phyloP scores from a whole-genome alignment of 2,797 vertebrate genomes.

The Acomys russatus region DNA sequence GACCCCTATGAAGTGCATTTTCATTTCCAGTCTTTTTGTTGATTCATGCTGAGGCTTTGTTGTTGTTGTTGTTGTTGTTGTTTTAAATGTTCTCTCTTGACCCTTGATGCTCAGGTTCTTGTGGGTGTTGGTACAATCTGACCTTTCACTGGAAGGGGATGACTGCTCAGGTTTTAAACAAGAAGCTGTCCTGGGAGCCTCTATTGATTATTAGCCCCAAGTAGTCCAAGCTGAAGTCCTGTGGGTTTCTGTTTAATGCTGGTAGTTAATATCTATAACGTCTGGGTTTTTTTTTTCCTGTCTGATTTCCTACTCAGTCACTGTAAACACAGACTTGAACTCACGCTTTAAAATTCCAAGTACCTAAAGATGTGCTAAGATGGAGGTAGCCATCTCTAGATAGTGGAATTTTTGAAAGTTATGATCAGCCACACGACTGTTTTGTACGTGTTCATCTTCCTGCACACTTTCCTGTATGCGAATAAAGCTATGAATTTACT shows the following conservation, averaged over 20 bases:
- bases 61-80: background rate
- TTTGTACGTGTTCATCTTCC: slow-evolving; percentile 84
- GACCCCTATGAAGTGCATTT: slow-evolving; percentile 37
- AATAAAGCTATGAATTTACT: slow-evolving; percentile 86
- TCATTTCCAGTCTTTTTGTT: slow-evolving; percentile 42
- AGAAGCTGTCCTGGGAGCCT: slow-evolving; percentile 46
- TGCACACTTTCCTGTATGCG: slow-evolving; percentile 90
- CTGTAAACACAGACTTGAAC: slow-evolving; percentile 86
- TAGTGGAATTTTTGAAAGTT: slow-evolving; percentile 78
- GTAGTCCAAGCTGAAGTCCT: slow-evolving; percentile 69
- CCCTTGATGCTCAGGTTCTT: slow-evolving; percentile 76
- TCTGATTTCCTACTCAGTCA: slow-evolving; percentile 77
- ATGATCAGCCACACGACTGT: slow-evolving; percentile 81
- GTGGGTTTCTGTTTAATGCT: slow-evolving; percentile 71
- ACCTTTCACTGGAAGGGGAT: slow-evolving; percentile 59
- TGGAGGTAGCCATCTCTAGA: slow-evolving; percentile 80
- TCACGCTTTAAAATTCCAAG: slow-evolving; percentile 80
- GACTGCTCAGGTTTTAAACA: slow-evolving; percentile 59
- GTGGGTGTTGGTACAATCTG: slow-evolving; percentile 69
- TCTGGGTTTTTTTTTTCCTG: slow-evolving; percentile 55
- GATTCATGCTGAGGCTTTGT: slow-evolving; percentile 47
- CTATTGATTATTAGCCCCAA: slow-evolving; percentile 51
- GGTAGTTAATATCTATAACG: slow-evolving; percentile 59
- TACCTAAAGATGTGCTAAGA: slow-evolving; percentile 81
- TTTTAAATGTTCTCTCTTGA: slow-evolving; percentile 66